These are phyloP conservation scores for Anthonomus grandis DNA, from an alignment of 1,140 invertebrate species.

Conservation along the genomic window DNA sequence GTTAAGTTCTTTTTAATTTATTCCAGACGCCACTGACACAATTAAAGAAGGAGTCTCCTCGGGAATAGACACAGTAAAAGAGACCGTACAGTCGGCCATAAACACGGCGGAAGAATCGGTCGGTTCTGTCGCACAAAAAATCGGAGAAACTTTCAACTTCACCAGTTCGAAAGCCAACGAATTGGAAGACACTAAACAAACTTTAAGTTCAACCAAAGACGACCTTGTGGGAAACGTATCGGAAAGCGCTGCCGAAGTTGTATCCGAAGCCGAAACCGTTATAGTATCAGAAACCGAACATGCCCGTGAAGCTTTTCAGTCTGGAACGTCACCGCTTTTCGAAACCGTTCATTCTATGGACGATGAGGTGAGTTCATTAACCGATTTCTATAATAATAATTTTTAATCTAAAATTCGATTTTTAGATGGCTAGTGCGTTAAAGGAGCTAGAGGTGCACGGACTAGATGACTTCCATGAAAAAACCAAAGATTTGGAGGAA, in stretches of 20 bases:
- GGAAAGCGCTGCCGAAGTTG: slow-evolving; percentile 37
- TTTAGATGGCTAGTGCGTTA: not conserved
- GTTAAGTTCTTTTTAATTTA: too few species aligned
- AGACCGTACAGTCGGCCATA: slow-evolving; percentile 37
- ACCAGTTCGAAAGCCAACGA: not conserved
- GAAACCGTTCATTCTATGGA: slow-evolving; percentile 28
- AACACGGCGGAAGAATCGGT: slow-evolving; percentile 40
- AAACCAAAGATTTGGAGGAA: slow-evolving; percentile 21
- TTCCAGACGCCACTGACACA: slow-evolving; percentile 39
- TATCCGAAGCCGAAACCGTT: slow-evolving; percentile 46
- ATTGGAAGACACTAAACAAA: not conserved
- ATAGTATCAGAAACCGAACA: slow-evolving; percentile 43
- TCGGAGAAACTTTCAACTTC: slow-evolving; percentile 32
- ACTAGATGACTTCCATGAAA: slow-evolving; percentile 17
- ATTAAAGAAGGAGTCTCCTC: slow-evolving; percentile 40
- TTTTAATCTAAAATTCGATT: not conserved
- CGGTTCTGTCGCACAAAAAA: slow-evolving; percentile 35
- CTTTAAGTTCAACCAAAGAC: slow-evolving; percentile 19
- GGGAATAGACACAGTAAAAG: slow-evolving; percentile 40
- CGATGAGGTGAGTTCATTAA: slow-evolving; percentile 8
- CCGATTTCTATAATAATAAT: not conserved
- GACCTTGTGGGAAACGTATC: slow-evolving; percentile 26
- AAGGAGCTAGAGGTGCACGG: slow-evolving; percentile 23
- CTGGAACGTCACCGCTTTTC: slow-evolving; percentile 25
- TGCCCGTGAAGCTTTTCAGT: slow-evolving; percentile 32